A percentile compares a stretch with the other conserved stretches of the same genome.
Evolutionary conservation across 2,113 vertebrate species (phyloP).

Genomic region (Scytalopus superciliaris): DNA sequence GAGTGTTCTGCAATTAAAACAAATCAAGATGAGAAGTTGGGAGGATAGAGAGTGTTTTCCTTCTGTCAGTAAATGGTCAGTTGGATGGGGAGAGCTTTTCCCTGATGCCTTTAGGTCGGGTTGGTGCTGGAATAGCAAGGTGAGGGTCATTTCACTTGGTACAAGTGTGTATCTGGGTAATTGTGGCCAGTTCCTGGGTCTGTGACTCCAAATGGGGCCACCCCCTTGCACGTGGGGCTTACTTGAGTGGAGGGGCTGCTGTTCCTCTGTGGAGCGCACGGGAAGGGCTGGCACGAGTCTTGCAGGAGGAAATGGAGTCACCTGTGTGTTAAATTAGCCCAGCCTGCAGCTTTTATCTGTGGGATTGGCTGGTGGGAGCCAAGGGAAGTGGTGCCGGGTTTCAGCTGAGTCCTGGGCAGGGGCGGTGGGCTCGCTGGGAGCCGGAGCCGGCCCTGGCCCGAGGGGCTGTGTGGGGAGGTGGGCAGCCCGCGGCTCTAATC

Average conservation of each 20-base stretch:
- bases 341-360: neutral
- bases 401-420: neutral
- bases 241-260: neutral
- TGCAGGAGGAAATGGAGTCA: neutral
- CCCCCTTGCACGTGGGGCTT: accelerated
- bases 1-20: neutral
- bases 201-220: neutral
- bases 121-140: neutral
- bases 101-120: neutral
- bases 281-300: neutral
- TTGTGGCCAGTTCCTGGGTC: neutral
- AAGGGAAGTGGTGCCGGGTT: neutral
- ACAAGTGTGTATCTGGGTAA: accelerated
- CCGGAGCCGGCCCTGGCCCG: neutral
- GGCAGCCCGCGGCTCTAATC: neutral
- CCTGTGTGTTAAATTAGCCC: conserved; percentile 11
- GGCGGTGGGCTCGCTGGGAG: too few relatives aligned
- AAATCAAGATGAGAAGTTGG: neutral
- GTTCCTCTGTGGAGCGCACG: neutral
- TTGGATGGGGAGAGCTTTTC: neutral
- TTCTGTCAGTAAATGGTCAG: neutral
- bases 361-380: neutral
- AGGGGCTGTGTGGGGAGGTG: neutral
- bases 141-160: neutral
- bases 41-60: neutral